Evolutionary conservation across 2,888 invertebrate species (phyloP).

Genomic region (Eutolmus rufibarbis): DNA sequence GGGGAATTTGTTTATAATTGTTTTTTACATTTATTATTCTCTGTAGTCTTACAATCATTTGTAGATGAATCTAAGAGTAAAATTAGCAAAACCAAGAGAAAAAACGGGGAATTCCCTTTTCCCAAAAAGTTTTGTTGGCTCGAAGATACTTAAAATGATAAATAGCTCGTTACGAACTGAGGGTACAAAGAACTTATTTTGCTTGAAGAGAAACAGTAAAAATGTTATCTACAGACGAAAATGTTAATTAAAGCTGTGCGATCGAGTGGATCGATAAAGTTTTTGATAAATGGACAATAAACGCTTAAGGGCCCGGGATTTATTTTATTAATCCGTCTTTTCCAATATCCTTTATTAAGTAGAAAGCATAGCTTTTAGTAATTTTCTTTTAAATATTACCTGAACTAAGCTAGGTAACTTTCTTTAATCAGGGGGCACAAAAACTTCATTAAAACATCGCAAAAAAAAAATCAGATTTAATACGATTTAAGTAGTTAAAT

Average conservation of each 20-base stretch:
- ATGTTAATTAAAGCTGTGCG: neutral
- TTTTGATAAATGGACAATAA: neutral
- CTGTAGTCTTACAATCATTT: neutral
- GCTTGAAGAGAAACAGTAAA: neutral
- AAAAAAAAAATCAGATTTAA: no score
- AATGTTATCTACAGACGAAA: neutral
- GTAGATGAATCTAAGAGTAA: neutral
- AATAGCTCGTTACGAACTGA: neutral
- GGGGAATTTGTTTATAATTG: neutral
- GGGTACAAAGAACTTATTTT: neutral
- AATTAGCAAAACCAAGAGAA: neutral
- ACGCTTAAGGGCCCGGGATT: neutral
- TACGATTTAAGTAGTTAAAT: no score
- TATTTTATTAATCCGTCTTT: neutral
- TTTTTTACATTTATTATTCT: neutral
- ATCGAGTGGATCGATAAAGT: neutral
- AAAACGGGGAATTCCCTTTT: neutral
- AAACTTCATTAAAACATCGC: no score
- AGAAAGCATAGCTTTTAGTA: neutral
- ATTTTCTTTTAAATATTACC: neutral
- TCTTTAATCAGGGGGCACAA: no score
- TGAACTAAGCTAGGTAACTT: no score
- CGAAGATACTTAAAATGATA: neutral
- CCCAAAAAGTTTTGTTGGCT: neutral
- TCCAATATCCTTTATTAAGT: neutral